A percentile compares a stretch with the other conserved stretches of the same genome.
These are phyloP conservation scores for Acanthopleura granulata DNA, from an alignment of 2,888 invertebrate species.

Conservation along the genomic window DNA sequence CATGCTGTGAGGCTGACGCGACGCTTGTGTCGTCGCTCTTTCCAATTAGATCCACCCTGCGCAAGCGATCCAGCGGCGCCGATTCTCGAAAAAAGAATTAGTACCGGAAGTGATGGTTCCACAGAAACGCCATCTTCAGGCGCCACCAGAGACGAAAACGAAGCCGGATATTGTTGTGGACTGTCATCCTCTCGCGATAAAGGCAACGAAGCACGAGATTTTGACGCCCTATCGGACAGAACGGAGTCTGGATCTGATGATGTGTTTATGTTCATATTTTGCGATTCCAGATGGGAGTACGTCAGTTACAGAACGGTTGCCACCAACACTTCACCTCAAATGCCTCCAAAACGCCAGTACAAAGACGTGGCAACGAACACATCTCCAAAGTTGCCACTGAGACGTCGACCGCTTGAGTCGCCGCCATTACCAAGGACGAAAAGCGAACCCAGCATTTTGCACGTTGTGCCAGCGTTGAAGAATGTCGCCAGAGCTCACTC, in stretches of 20 bases:
- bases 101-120: slow-evolving; percentile 9
- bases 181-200: background rate
- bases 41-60: background rate
- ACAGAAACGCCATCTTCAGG: background rate
- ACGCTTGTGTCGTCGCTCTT: slow-evolving; percentile 14
- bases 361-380: slow-evolving; percentile 13
- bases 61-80: background rate
- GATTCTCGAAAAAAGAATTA: background rate
- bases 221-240: background rate
- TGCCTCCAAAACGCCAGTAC: background rate
- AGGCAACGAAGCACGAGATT: background rate
- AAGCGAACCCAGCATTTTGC: background rate
- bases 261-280: slow-evolving; percentile 16
- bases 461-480: background rate
- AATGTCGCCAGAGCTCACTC: background rate
- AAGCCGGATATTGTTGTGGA: background rate
- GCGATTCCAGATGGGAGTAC: slow-evolving; percentile 11
- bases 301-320: slow-evolving; percentile 15
- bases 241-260: background rate
- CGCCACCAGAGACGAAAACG: background rate
- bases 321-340: slow-evolving; percentile 9
- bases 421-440: background rate
- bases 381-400: background rate
- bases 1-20: slow-evolving; percentile 8
- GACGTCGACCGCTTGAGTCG: background rate